Percentiles rank a stretch among this genome's conserved stretches.
Conservation (phyloP, 1,140 invertebrate genomes). For the Sitobion miscanthi region DNA sequence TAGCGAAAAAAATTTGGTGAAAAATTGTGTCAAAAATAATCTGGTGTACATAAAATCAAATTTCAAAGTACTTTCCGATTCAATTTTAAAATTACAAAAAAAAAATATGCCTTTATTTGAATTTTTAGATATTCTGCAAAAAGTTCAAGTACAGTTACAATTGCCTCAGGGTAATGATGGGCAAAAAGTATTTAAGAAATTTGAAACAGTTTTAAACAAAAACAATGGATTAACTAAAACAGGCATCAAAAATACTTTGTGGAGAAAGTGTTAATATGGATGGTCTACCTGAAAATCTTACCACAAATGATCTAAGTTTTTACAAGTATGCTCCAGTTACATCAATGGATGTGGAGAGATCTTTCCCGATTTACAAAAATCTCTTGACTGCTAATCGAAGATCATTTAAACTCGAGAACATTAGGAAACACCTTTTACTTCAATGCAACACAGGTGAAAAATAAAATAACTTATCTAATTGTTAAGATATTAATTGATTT, state of each 20-base stretch:
- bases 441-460: neutral
- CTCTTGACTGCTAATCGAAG: too few species aligned
- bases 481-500: too few species aligned
- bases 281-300: constrained; percentile 10
- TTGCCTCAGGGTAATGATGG: neutral
- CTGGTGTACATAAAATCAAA: constrained; percentile 14
- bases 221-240: neutral
- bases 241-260: neutral
- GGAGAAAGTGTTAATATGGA: neutral
- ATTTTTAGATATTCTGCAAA: neutral
- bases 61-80: constrained; percentile 17
- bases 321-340: neutral
- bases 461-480: too few species aligned
- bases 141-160: constrained; percentile 21
- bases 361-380: too few species aligned
- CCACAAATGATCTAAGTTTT: constrained; percentile 1
- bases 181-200: constrained; percentile 12
- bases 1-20: constrained; percentile 4
- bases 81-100: constrained; percentile 32
- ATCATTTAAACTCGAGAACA: too few species aligned
- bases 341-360: neutral
- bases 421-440: too few species aligned
- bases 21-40: constrained; percentile 7
- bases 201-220: neutral
- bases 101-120: constrained; percentile 18